These are phyloP conservation scores for Eilema caniola DNA, from an alignment of 2,888 invertebrate genomes.

Conservation along the genomic window DNA sequence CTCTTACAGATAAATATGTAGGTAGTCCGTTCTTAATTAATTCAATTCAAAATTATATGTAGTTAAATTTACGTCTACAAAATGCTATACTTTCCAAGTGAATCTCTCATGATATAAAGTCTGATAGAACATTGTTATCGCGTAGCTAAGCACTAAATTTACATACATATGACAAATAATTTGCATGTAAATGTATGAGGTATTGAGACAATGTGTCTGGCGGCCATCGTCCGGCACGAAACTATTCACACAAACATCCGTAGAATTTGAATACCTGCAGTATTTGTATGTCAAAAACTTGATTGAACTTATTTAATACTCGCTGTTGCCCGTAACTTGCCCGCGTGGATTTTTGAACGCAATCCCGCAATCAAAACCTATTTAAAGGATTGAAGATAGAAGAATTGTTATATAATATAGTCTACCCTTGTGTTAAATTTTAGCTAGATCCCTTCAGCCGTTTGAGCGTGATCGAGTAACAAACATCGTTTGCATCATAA, in stretches of 20 bases:
- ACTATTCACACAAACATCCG: slow-evolving; percentile 9
- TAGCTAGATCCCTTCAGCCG: too few species aligned
- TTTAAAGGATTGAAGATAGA: too few species aligned
- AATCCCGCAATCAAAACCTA: too few species aligned
- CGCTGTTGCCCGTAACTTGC: too few species aligned
- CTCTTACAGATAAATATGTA: too few species aligned
- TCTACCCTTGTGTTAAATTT: too few species aligned
- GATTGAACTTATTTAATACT: neutral
- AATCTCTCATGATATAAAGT: slow-evolving; percentile 34
- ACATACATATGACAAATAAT: slow-evolving; percentile 47
- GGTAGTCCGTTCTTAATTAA: neutral
- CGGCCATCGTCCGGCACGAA: slow-evolving; percentile 10
- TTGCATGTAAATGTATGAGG: slow-evolving; percentile 47
- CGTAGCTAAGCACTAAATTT: slow-evolving; percentile 36
- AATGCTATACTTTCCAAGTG: neutral
- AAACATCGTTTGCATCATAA: too few species aligned
- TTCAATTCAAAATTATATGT: neutral
- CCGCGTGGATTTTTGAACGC: too few species aligned
- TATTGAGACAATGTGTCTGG: slow-evolving; percentile 47
- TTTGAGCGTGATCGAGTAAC: too few species aligned
- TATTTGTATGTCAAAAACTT: neutral
- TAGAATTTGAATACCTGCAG: neutral
- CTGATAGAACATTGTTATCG: slow-evolving; percentile 22
- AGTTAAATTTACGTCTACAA: neutral
- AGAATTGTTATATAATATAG: too few species aligned